phyloP scores from a whole-genome alignment of 2,113 vertebrate genomes.

The Alectura lathami region DNA sequence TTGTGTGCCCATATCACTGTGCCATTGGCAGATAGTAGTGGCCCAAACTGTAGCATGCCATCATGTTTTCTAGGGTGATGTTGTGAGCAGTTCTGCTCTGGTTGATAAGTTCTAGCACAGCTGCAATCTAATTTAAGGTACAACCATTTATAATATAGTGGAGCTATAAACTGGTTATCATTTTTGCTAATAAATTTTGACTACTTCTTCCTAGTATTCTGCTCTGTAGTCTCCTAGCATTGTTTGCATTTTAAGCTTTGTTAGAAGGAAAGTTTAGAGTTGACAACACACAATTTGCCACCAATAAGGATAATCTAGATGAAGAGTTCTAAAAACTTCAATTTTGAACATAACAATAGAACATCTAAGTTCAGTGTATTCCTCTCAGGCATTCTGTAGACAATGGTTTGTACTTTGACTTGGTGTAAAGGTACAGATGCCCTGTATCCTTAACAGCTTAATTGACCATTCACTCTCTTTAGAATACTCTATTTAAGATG shows the following conservation, averaged over 20 bases:
- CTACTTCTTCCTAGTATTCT: not conserved
- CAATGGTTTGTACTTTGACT: not conserved
- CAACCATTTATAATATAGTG: not conserved
- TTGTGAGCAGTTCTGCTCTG: not conserved
- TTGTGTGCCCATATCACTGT: not conserved
- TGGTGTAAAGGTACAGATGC: not conserved
- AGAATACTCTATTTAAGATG: not conserved
- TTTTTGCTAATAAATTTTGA: not conserved
- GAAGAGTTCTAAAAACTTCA: not conserved
- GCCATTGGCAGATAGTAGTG: not conserved
- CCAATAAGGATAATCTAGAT: not conserved
- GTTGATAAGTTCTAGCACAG: not conserved
- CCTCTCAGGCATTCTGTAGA: not conserved
- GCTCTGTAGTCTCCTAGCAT: not conserved
- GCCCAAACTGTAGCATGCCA: not conserved
- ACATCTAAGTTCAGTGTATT: not conserved
- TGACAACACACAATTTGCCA: not conserved
- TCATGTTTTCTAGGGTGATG: not conserved
- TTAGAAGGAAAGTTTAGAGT: not conserved
- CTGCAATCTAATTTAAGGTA: not conserved
- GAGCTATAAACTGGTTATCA: not conserved
- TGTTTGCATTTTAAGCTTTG: not conserved
- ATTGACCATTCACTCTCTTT: not conserved
- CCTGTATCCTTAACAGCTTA: not conserved
- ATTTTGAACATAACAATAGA: not conserved